Evolutionary conservation across 2,888 invertebrate species (phyloP).

Genomic region (Phaonia tiefii): DNA sequence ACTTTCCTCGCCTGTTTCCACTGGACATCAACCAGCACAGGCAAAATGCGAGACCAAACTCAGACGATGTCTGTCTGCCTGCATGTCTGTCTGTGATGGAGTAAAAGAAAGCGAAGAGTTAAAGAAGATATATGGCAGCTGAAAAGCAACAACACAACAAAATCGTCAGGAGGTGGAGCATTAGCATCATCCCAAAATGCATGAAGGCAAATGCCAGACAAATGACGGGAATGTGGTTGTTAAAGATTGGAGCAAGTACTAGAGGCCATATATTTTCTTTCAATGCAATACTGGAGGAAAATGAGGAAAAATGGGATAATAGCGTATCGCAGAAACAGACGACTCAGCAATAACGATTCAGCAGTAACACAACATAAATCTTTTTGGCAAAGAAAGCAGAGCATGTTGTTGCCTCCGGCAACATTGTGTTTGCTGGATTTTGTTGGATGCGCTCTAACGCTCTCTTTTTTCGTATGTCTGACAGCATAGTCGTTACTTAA

Average conservation of each 20-base stretch:
- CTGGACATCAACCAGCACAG: constrained; percentile 34
- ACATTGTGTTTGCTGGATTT: constrained; percentile 20
- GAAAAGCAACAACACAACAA: constrained; percentile 11
- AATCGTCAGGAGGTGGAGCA: constrained; percentile 37
- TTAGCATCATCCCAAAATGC: constrained; percentile 50
- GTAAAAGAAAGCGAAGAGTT: constrained; percentile 17
- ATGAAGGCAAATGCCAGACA: constrained; percentile 60
- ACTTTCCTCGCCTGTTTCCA: constrained; percentile 51
- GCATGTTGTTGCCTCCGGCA: constrained; percentile 48
- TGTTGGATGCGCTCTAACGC: not conserved
- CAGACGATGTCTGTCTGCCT: constrained; percentile 24
- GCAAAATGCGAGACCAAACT: constrained; percentile 28
- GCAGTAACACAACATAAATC: constrained; percentile 69
- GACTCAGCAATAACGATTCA: constrained; percentile 62
- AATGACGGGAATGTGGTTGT: constrained; percentile 63
- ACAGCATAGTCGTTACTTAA: not conserved
- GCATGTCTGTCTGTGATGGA: too few relatives aligned
- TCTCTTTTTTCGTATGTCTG: not conserved
- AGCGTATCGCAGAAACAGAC: constrained; percentile 58
- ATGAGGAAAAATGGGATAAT: constrained; percentile 46
- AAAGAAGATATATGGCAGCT: constrained; percentile 1
- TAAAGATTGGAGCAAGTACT: constrained; percentile 51
- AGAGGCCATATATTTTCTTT: constrained; percentile 58
- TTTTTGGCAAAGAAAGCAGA: constrained; percentile 49
- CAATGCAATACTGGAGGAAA: constrained; percentile 49